Evolutionary conservation across 2,797 vertebrate species (phyloP).

Genomic region (Sebastes oblongus): DNA sequence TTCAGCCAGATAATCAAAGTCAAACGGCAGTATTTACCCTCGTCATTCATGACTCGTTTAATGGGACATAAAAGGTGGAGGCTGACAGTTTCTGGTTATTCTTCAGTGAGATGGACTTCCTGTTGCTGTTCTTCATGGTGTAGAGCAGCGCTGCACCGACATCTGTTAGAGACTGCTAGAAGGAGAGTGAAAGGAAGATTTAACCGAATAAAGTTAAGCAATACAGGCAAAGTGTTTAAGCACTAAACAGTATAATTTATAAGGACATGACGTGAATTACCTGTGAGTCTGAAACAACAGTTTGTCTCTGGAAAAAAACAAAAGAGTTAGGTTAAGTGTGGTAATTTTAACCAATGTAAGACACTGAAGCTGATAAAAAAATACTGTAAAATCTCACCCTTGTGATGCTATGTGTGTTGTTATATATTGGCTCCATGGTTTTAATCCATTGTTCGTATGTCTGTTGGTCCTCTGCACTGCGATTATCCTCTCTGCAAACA

Average conservation of each 20-base stretch:
- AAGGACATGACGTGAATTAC: slow-evolving; percentile 42
- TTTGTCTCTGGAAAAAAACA: slow-evolving; percentile 52
- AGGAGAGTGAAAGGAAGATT: slow-evolving; percentile 3
- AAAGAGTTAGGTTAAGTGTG: neutral
- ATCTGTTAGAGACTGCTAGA: slow-evolving; percentile 73
- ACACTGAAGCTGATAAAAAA: neutral
- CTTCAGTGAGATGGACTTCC: slow-evolving; percentile 64
- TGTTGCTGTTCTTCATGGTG: slow-evolving; percentile 79
- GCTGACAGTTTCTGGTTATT: slow-evolving; percentile 22
- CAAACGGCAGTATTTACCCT: neutral
- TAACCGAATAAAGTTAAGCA: neutral
- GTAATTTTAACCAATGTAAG: neutral
- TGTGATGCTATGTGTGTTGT: slow-evolving; percentile 58
- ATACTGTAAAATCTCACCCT: slow-evolving; percentile 54
- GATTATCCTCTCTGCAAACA: slow-evolving; percentile 67
- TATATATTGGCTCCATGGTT: slow-evolving; percentile 75
- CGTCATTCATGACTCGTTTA: slow-evolving; percentile 6
- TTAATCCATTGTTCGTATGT: slow-evolving; percentile 69
- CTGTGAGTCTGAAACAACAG: slow-evolving; percentile 67
- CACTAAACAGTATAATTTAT: neutral
- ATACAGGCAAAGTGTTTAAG: neutral
- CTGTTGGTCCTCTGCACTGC: slow-evolving; percentile 61
- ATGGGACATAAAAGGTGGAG: slow-evolving; percentile 22
- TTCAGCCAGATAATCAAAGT: slow-evolving; percentile 16
- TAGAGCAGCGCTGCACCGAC: slow-evolving; percentile 75